These are phyloP conservation scores for Verasper variegatus DNA, from an alignment of 2,113 vertebrate species.

Conservation along the genomic window DNA sequence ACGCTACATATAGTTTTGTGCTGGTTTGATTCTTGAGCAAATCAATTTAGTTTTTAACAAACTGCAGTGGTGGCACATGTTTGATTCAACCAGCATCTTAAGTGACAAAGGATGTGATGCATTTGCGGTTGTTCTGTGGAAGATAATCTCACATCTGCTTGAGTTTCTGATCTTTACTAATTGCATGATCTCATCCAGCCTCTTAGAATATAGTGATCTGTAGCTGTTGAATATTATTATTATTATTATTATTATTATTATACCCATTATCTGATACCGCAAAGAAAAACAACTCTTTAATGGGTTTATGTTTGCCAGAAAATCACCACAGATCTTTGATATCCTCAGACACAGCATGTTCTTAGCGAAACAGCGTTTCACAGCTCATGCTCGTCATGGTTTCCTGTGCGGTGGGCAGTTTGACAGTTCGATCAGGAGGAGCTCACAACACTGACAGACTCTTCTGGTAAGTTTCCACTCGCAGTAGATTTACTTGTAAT, in stretches of 20 bases:
- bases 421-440: conserved; percentile 59
- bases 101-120: conserved; percentile 20
- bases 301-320: conserved; percentile 5
- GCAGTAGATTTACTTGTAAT: not conserved
- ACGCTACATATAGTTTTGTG: too few species aligned
- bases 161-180: conserved; percentile 20
- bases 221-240: not conserved
- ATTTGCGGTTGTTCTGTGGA: conserved; percentile 30
- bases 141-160: not conserved
- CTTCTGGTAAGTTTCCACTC: conserved; percentile 72
- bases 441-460: conserved; percentile 49
- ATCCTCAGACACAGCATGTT: conserved; percentile 54
- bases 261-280: not conserved
- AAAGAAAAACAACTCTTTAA: conserved; percentile 22
- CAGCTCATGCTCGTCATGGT: conserved; percentile 65
- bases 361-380: conserved; percentile 46
- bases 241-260: too few species aligned
- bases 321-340: conserved; percentile 60
- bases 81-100: not conserved
- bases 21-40: too few species aligned
- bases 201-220: not conserved
- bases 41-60: not conserved
- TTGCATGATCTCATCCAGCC: not conserved
- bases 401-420: conserved; percentile 80
- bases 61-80: not conserved